Conservation (phyloP, 64 coral and sea anemone species). For the Catalaphyllia jardinei region DNA sequence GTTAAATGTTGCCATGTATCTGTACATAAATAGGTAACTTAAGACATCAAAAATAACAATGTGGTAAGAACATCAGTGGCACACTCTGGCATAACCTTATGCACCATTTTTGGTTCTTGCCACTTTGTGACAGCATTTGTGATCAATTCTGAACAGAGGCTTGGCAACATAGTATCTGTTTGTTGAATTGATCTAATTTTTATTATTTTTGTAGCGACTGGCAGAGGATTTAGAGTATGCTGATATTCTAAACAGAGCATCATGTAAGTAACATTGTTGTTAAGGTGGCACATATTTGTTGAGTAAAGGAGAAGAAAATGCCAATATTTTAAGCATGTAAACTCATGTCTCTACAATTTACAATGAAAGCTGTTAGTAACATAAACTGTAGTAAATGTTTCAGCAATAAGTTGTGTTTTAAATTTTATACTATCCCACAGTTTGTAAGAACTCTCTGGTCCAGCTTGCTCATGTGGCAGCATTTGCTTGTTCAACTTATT, state of each 20-base stretch:
- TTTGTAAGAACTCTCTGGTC: constrained; percentile 79
- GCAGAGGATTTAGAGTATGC: constrained; percentile 98
- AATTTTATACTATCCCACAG: constrained; percentile 31
- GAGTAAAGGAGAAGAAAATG: neutral
- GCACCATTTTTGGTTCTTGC: no score
- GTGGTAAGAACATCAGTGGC: no score
- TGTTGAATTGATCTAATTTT: neutral
- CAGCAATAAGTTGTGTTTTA: neutral
- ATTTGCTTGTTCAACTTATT: constrained; percentile 91
- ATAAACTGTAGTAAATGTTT: neutral
- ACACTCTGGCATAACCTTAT: no score
- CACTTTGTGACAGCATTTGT: neutral
- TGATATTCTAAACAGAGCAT: constrained; percentile 93
- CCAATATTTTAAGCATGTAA: neutral
- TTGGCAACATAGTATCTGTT: neutral
- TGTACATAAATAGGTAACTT: no score
- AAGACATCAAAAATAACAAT: no score
- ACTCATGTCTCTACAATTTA: no score
- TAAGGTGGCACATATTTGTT: neutral
- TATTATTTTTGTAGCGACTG: constrained; percentile 70
- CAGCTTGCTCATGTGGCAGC: constrained; percentile 90
- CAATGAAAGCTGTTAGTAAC: no score
- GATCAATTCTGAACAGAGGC: neutral
- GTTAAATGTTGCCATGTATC: no score
- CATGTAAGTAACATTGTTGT: constrained; percentile 60